A percentile compares a stretch with the other conserved stretches of the same genome.
Conservation (phyloP, 2,797 vertebrate species). For the Decapterus maruadsi region DNA sequence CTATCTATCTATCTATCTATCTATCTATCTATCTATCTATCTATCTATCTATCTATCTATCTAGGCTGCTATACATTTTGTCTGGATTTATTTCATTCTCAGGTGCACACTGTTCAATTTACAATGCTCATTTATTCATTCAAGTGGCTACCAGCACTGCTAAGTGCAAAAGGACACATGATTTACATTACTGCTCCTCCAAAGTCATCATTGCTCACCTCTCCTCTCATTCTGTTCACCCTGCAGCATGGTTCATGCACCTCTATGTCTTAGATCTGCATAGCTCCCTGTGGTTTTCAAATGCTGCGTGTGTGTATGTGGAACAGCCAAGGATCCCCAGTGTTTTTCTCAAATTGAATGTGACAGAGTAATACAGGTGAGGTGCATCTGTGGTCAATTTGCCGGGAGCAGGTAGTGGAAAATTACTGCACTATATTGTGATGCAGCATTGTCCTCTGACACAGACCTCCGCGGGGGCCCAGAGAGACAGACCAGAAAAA, state of each 20-base stretch:
- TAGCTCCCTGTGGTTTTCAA: conserved; percentile 26
- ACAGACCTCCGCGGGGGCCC: conserved; percentile 4
- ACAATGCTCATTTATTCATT: neutral
- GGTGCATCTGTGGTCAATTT: conserved; percentile 67
- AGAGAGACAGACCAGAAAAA: conserved; percentile 39
- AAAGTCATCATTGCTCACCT: conserved; percentile 11
- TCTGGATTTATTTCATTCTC: neutral
- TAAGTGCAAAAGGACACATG: neutral
- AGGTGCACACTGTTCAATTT: neutral
- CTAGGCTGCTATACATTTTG: neutral
- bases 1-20: no score
- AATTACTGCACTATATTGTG: conserved; percentile 70
- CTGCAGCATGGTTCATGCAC: conserved; percentile 6
- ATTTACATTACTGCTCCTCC: neutral
- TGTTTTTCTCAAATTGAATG: conserved; percentile 70
- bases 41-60: no score
- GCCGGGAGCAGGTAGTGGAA: conserved; percentile 66
- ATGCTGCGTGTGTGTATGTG: conserved; percentile 3
- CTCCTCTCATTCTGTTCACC: neutral
- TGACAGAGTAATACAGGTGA: conserved; percentile 75
- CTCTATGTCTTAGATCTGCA: conserved; percentile 27
- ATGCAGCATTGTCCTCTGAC: conserved; percentile 62
- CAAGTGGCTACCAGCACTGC: neutral
- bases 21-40: no score
- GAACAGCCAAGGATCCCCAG: conserved; percentile 28